These are phyloP conservation scores for Caenorhabditis brenneri DNA, from an alignment of 1,140 invertebrate genomes.

Conservation along the genomic window DNA sequence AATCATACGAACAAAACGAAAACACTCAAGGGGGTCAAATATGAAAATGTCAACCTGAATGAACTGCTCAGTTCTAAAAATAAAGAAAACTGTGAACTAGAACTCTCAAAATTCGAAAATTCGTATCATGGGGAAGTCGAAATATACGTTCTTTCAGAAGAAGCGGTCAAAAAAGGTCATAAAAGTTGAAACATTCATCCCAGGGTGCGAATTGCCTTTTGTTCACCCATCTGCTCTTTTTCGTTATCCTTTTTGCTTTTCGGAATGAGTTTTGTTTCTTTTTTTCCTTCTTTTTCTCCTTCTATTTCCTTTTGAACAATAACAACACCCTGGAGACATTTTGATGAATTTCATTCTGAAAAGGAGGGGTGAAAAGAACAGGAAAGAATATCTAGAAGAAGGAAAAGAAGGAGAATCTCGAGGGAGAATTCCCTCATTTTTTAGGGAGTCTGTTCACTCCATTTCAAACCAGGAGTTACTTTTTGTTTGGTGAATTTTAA, in stretches of 20 bases:
- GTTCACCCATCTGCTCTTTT: no score
- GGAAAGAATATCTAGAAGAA: background rate
- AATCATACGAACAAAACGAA: no score
- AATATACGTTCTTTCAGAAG: background rate
- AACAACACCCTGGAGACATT: conserved; percentile 34
- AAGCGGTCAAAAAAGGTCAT: conserved; percentile 25
- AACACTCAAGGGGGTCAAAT: no score
- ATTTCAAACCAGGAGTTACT: no score
- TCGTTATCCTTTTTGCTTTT: background rate
- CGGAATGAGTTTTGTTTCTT: conserved; percentile 16
- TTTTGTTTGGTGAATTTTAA: no score
- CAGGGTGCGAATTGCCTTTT: conserved; percentile 31
- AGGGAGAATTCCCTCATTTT: background rate
- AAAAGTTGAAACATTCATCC: conserved; percentile 30
- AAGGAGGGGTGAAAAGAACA: background rate
- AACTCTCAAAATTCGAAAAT: background rate
- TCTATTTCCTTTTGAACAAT: conserved; percentile 12
- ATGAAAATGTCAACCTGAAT: no score
- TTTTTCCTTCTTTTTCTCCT: background rate
- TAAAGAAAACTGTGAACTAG: background rate
- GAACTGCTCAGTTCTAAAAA: no score
- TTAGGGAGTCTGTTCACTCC: background rate
- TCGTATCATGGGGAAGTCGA: background rate
- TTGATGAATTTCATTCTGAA: conserved; percentile 31
- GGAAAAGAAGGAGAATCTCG: background rate